Base-by-base conservation (phyloP, 1,140 invertebrate genomes). In the Gonatopus flavifemur region DNA sequence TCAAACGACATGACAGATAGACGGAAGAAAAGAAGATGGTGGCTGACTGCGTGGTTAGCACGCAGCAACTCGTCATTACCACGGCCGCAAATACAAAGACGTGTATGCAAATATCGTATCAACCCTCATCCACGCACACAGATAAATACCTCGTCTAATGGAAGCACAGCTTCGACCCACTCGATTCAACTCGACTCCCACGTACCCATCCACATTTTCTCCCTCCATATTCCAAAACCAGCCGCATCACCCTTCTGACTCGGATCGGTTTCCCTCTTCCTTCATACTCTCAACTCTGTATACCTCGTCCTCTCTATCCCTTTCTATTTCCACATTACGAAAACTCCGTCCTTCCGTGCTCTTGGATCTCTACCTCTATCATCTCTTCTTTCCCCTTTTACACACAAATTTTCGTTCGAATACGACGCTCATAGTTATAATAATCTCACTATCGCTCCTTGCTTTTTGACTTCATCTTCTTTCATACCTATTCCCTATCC, bases 121-220 rank as follows among this genome's bases (percentile, higher is more conserved):
- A n/a, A n/a, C n/a, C n/a, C n/a, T n/a, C n/a, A n/a, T n/a, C n/a
- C n/a, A n/a, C n/a, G n/a, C n/a, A n/a, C n/a, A n/a, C n/a, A n/a
- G n/a, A n/a, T n/a, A n/a, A 18, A 18, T 45, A 49, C 52, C 30
- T 49, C 36, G 46, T 57, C 54, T 62, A 62, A 61, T 62, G 49
- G 49, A 57, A 43, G 42, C 48, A 35, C 35, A n/a, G 52, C 47
- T 56, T 52, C 39, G 45, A 41, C 35, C 53, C 39, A 37, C 37
- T 60, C 56, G 49, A 39, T 36, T 53, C 53, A 40, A 37, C 37
- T 60, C 56, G 49, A 39, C 40, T 53, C 39, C 21, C 39, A 40
- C 35, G 47, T 39, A 59, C 36, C 35, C 38, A 44, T 52, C 53
- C 32, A 44, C 33, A 16, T 55, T 49, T n/a, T n/a, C n/a, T 43